These are phyloP conservation scores for Pyrrhopygopsis socrates DNA, from an alignment of 2,888 invertebrate genomes.

Conservation along the genomic window DNA sequence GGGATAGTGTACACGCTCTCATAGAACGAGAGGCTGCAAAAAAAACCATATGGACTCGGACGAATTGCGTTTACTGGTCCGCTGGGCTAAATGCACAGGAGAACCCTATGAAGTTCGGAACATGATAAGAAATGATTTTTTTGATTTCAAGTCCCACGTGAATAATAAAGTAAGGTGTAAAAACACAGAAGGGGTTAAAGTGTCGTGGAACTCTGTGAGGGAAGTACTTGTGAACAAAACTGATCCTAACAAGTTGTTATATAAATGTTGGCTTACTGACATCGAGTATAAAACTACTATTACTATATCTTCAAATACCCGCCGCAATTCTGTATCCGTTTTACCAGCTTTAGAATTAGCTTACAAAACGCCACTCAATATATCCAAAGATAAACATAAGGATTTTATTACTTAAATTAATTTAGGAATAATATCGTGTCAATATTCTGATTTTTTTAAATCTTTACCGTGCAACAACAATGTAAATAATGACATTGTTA, in stretches of 20 bases:
- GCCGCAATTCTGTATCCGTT: not conserved
- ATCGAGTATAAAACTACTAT: not conserved
- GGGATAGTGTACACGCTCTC: constrained; percentile 53
- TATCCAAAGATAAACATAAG: not conserved
- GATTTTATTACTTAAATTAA: not conserved
- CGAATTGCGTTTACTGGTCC: constrained; percentile 44
- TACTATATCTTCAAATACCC: not conserved
- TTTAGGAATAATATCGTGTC: not conserved
- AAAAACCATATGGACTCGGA: constrained; percentile 33
- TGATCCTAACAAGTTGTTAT: constrained; percentile 70
- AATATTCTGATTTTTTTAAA: not conserved
- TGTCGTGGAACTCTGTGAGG: constrained; percentile 62
- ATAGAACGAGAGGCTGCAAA: constrained; percentile 24
- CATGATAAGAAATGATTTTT: constrained; percentile 47
- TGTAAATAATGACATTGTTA: not conserved
- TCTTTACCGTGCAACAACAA: not conserved
- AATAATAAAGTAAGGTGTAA: constrained; percentile 74
- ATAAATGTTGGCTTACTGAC: constrained; percentile 17
- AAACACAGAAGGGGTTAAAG: constrained; percentile 44
- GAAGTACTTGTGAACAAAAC: constrained; percentile 70
- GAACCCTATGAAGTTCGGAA: constrained; percentile 64
- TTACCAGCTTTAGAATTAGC: not conserved
- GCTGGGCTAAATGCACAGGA: constrained; percentile 67
- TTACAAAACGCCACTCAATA: not conserved
- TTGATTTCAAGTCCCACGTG: constrained; percentile 70